Conservation (phyloP, 2,797 vertebrate species). For the Podarcis siculus region DNA sequence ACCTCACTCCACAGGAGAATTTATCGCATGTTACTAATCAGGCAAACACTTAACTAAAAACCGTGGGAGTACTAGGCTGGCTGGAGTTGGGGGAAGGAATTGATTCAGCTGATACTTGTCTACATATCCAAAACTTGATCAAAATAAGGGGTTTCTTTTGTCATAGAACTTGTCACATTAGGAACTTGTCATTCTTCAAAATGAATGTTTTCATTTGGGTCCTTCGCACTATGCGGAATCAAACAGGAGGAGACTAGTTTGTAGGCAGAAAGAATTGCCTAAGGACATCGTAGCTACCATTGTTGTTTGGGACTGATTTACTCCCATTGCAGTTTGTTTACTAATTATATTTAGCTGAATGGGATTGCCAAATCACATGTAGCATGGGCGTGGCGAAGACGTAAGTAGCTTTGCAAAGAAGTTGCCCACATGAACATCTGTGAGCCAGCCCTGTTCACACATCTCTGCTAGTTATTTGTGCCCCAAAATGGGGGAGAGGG, state of each 20-base stretch:
- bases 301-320: slow-evolving; percentile 5
- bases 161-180: not conserved
- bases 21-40: slow-evolving; percentile 4
- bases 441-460: not conserved
- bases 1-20: slow-evolving; percentile 27
- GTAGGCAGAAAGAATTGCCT: not conserved
- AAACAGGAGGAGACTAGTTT: slow-evolving; percentile 5
- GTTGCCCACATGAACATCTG: not conserved
- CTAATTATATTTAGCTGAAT: not conserved
- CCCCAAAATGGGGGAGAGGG: not conserved
- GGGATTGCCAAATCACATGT: not conserved
- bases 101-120: not conserved
- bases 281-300: slow-evolving; percentile 22
- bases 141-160: slow-evolving; percentile 34
- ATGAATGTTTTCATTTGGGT: slow-evolving; percentile 29
- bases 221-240: not conserved
- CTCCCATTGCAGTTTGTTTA: slow-evolving; percentile 31
- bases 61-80: not conserved
- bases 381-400: not conserved
- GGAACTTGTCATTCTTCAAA: not conserved
- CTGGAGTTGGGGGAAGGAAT: accelerated
- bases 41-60: not conserved
- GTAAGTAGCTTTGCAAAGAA: not conserved
- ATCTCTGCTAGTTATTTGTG: not conserved
- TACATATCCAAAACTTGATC: slow-evolving; percentile 16